Conservation (phyloP, 2,797 vertebrate species). For the Pantherophis vulpinus region DNA sequence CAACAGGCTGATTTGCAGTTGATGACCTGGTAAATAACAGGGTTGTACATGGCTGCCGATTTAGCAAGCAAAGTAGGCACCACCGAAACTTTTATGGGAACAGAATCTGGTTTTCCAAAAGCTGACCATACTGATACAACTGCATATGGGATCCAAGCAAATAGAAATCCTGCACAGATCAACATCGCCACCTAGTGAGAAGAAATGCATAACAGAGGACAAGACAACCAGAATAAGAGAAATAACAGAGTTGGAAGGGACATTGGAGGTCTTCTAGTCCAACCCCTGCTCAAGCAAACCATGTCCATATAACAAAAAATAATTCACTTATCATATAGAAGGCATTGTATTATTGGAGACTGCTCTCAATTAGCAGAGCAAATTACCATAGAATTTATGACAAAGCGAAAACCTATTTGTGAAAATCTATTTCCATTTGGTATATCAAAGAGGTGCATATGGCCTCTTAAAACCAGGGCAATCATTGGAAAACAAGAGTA, state of each 20-base stretch:
- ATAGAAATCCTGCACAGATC: conserved; percentile 91
- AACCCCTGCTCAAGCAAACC: background rate
- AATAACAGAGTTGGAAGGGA: background rate
- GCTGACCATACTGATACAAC: conserved; percentile 92
- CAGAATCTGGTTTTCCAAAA: conserved; percentile 83
- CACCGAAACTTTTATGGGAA: conserved; percentile 87
- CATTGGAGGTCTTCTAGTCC: background rate
- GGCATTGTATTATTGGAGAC: background rate
- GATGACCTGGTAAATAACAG: conserved; percentile 94
- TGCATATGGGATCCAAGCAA: conserved; percentile 95
- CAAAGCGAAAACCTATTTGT: background rate
- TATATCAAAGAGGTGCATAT: background rate
- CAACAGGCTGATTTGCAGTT: conserved; percentile 78
- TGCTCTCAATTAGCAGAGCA: background rate
- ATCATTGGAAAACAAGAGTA: background rate
- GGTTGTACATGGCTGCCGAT: conserved; percentile 95
- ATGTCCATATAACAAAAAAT: background rate
- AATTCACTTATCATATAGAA: background rate
- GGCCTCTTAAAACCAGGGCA: background rate
- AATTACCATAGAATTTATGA: background rate
- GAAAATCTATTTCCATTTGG: background rate
- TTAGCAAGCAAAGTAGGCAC: conserved; percentile 90
- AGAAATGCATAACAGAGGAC: conserved; percentile 1
- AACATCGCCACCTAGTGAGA: conserved; percentile 88
- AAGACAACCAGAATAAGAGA: background rate